phyloP scores from a whole-genome alignment of 2,888 invertebrate species.

The Agrotis segetum region DNA sequence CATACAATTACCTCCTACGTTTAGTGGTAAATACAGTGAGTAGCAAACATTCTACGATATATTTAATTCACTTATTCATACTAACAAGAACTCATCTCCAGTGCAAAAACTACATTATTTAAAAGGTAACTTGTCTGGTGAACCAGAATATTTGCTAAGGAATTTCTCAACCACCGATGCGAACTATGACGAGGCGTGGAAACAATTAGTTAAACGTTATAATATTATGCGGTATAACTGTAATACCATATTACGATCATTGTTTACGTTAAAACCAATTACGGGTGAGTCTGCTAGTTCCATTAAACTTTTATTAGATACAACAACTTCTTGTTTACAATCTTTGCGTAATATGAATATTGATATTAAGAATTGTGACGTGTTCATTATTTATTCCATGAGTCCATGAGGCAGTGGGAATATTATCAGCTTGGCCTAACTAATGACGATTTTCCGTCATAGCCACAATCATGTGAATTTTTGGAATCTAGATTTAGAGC shows the following conservation, averaged over 20 bases:
- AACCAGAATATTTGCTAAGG: conserved; percentile 20
- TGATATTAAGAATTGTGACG: neutral
- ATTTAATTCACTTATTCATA: conserved; percentile 24
- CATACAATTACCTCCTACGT: conserved; percentile 8
- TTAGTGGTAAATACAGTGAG: conserved; percentile 20
- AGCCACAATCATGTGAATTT: neutral
- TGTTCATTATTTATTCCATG: neutral
- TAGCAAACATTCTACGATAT: conserved; percentile 37
- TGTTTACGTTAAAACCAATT: neutral
- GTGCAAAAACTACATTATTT: conserved; percentile 39
- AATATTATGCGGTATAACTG: conserved; percentile 35
- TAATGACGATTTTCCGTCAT: neutral
- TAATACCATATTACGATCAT: conserved; percentile 7
- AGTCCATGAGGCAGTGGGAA: neutral
- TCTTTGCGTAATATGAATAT: neutral
- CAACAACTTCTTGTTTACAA: neutral
- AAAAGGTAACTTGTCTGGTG: conserved; percentile 23
- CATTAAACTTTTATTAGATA: conserved; percentile 1
- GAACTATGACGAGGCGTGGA: neutral
- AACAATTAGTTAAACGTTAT: conserved; percentile 23
- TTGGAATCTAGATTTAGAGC: conserved; percentile 5
- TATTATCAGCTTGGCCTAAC: neutral
- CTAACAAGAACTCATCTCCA: conserved; percentile 9
- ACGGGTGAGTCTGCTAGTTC: neutral
- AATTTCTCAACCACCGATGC: conserved; percentile 32